These are phyloP conservation scores for Conchocele bisecta DNA, from an alignment of 2,888 invertebrate genomes.

Conservation along the genomic window DNA sequence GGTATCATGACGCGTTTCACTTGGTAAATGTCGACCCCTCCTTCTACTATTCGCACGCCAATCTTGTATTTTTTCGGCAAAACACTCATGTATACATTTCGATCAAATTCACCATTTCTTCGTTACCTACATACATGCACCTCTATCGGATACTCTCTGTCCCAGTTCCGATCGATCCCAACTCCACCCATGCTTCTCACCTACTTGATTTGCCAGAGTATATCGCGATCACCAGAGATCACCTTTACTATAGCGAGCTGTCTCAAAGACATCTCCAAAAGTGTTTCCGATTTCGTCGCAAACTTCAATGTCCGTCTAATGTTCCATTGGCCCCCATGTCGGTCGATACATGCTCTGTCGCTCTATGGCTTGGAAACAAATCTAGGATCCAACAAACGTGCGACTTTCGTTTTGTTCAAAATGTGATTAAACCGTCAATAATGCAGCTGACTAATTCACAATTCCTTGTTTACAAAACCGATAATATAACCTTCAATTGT, in stretches of 20 bases:
- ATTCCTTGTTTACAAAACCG: slow-evolving; percentile 17
- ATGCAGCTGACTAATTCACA: slow-evolving; percentile 7
- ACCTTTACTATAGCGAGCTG: not conserved
- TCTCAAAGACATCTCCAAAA: not conserved
- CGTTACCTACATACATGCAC: not conserved
- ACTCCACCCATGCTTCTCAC: slow-evolving; percentile 4
- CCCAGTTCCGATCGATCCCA: not conserved
- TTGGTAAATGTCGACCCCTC: slow-evolving; percentile 2
- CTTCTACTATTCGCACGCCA: slow-evolving; percentile 4
- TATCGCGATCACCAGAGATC: not conserved
- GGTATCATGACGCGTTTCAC: not conserved
- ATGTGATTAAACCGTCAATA: not conserved
- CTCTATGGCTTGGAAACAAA: slow-evolving; percentile 2
- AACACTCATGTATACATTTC: slow-evolving; percentile 2
- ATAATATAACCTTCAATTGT: not conserved
- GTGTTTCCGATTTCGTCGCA: not conserved
- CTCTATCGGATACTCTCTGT: not conserved
- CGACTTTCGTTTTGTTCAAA: slow-evolving; percentile 8
- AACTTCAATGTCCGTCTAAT: not conserved
- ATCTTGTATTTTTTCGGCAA: slow-evolving; percentile 7
- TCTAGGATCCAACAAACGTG: not conserved
- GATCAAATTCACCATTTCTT: slow-evolving; percentile 1
- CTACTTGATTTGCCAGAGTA: not conserved
- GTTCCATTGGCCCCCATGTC: not conserved
- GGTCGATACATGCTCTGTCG: not conserved